These are phyloP conservation scores for Troilus luridus DNA, from an alignment of 2,888 invertebrate genomes.

Conservation along the genomic window DNA sequence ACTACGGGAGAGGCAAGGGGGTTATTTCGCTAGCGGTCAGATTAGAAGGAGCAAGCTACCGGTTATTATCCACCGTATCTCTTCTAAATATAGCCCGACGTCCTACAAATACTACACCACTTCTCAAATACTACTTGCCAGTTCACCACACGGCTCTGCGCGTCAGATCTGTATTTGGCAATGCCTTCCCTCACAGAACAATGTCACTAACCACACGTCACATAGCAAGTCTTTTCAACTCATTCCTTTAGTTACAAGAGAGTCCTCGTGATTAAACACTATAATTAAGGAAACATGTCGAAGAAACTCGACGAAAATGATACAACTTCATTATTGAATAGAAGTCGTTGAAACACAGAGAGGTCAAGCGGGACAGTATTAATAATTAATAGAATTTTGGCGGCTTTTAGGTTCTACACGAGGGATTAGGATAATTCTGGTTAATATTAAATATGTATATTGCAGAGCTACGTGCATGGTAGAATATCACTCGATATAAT, in stretches of 20 bases:
- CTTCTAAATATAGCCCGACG: neutral
- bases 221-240: too few relatives aligned
- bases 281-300: too few relatives aligned
- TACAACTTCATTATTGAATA: too few relatives aligned
- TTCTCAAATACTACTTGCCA: neutral
- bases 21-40: neutral
- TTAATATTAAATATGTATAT: neutral
- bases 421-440: neutral
- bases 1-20: neutral
- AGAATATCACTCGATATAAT: neutral
- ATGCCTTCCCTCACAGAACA: neutral
- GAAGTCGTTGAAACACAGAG: too few relatives aligned
- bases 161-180: neutral
- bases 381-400: too few relatives aligned
- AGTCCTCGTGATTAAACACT: too few relatives aligned
- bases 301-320: too few relatives aligned
- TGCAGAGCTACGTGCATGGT: neutral
- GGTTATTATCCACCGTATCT: constrained; percentile 1
- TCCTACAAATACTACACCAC: constrained; percentile 21
- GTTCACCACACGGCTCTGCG: neutral
- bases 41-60: constrained; percentile 5
- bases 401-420: too few relatives aligned
- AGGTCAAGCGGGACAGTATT: too few relatives aligned
- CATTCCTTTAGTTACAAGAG: too few relatives aligned
- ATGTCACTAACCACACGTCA: neutral